Percentiles rank a stretch among this genome's conserved stretches.
Evolutionary conservation across 2,888 invertebrate genomes (phyloP).

Genomic region (Danaus chrysippus): DNA sequence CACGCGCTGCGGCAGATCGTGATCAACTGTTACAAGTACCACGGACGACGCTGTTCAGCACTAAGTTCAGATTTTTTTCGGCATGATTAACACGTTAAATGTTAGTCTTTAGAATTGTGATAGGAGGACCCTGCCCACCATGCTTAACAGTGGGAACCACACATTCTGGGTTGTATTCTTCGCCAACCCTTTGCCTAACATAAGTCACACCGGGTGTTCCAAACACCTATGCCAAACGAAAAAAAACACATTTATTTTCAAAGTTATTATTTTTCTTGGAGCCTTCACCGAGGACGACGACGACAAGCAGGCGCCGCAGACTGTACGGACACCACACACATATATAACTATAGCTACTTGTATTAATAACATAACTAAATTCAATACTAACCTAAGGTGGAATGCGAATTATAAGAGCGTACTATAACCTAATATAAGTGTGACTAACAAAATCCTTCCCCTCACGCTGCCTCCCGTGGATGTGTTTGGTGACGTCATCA

Average conservation of each 20-base stretch:
- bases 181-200: no score
- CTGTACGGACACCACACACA: constrained; percentile 72
- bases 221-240: no score
- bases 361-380: constrained; percentile 11
- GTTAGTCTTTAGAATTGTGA: no score
- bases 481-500: constrained; percentile 30
- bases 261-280: no score
- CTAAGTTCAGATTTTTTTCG: no score
- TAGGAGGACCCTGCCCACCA: constrained; percentile 96
- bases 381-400: not conserved
- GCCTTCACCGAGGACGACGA: constrained; percentile 96
- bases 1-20: constrained; percentile 97
- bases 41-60: no score
- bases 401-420: not conserved
- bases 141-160: no score
- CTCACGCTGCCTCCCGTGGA: constrained; percentile 56
- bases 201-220: no score
- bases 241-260: no score
- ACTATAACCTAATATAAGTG: constrained; percentile 7
- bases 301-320: constrained; percentile 62
- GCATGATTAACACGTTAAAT: no score
- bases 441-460: constrained; percentile 40
- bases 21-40: constrained; percentile 98
- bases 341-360: not conserved
- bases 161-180: no score